phyloP scores from a whole-genome alignment of 2,797 vertebrate genomes.

The Arnoldichthys spilopterus region DNA sequence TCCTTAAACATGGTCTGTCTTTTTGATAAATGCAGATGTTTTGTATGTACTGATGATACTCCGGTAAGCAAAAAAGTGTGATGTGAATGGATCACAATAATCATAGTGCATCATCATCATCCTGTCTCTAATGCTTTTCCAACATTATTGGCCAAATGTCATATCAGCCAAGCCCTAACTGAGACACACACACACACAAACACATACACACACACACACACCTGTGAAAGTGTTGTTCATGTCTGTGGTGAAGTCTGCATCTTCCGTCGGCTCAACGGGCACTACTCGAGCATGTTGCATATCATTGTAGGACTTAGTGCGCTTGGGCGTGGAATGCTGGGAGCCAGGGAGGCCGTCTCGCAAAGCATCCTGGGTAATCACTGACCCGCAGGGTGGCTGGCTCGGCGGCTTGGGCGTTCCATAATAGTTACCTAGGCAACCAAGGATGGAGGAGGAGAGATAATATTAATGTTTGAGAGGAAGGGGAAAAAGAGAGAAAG shows the following conservation, averaged over 20 bases:
- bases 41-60: too few relatives aligned
- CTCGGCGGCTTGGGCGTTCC: slow-evolving; percentile 97
- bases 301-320: slow-evolving; percentile 98
- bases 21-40: too few relatives aligned
- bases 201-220: slow-evolving; percentile 55
- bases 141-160: too few relatives aligned
- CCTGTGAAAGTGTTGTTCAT: slow-evolving; percentile 99
- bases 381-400: slow-evolving; percentile 94
- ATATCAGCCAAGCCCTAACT: too few relatives aligned
- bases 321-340: slow-evolving; percentile 91
- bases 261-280: slow-evolving; percentile 81
- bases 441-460: slow-evolving; percentile 54
- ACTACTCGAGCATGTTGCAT: slow-evolving; percentile 98
- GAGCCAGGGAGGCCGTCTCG: slow-evolving; percentile 82
- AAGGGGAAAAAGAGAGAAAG: slow-evolving; percentile 25
- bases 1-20: too few relatives aligned
- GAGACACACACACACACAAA: slow-evolving; percentile 28
- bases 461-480: slow-evolving; percentile 85
- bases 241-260: slow-evolving; percentile 93
- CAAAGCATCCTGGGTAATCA: slow-evolving; percentile 93
- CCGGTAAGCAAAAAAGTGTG: too few relatives aligned
- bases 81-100: too few relatives aligned
- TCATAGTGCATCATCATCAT: too few relatives aligned
- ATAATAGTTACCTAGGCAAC: slow-evolving; percentile 99
- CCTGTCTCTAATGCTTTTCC: too few relatives aligned